Evolutionary conservation across 2,113 vertebrate species (phyloP).

Genomic region (Emydura subglobosa): DNA sequence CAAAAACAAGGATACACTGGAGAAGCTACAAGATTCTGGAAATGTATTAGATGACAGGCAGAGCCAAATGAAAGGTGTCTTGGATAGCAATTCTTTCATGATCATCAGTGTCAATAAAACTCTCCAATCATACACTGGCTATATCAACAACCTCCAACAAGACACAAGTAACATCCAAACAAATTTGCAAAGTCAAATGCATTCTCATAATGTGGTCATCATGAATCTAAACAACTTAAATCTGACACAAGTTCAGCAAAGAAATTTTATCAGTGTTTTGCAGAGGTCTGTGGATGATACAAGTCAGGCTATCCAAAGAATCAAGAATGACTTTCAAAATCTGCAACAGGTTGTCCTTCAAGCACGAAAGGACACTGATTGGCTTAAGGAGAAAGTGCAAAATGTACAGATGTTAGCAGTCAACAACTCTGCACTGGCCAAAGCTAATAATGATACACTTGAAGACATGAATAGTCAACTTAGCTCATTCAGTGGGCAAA

Average conservation of each 20-base stretch:
- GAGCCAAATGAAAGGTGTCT: conserved; percentile 86
- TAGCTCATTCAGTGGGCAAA: conserved; percentile 83
- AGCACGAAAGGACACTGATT: conserved; percentile 87
- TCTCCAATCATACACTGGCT: conserved; percentile 86
- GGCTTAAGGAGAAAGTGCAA: conserved; percentile 91
- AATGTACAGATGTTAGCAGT: conserved; percentile 86
- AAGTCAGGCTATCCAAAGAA: conserved; percentile 87
- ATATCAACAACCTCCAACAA: conserved; percentile 87
- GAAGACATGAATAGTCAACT: conserved; percentile 92
- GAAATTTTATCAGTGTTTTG: conserved; percentile 83
- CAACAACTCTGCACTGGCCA: conserved; percentile 89
- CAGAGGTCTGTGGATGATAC: conserved; percentile 92
- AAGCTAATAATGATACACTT: conserved; percentile 90
- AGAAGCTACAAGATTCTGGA: conserved; percentile 88
- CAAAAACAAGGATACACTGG: conserved; percentile 89
- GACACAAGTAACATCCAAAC: conserved; percentile 88
- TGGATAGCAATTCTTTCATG: conserved; percentile 88
- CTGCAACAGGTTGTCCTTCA: conserved; percentile 90
- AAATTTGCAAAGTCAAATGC: conserved; percentile 88
- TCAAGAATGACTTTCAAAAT: conserved; percentile 90
- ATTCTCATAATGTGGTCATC: conserved; percentile 85
- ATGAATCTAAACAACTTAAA: conserved; percentile 91
- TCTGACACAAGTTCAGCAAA: conserved; percentile 92
- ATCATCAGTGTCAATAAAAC: conserved; percentile 91
- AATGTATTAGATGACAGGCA: conserved; percentile 86